Percentiles rank a stretch among this genome's conserved stretches.
Conservation (phyloP, 2,888 invertebrate genomes). For the Acanthosoma haemorrhoidale region DNA sequence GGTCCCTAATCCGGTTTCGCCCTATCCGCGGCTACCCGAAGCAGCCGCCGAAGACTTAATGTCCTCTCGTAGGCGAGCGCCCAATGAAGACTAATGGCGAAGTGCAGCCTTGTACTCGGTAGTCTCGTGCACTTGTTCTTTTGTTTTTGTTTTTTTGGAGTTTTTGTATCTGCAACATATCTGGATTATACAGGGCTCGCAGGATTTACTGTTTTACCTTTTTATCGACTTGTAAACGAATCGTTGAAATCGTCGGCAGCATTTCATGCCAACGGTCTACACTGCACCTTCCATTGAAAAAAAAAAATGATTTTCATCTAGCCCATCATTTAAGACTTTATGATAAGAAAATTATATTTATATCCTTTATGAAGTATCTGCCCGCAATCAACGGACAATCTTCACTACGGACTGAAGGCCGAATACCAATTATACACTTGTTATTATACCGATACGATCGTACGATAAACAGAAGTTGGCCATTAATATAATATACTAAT, state of each 20-base stretch:
- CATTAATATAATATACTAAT: background rate
- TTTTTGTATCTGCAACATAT: background rate
- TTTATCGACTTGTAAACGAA: background rate
- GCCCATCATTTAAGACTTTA: background rate
- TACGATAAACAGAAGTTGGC: background rate
- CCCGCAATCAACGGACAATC: background rate
- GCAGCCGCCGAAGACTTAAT: background rate
- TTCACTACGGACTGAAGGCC: too few relatives aligned
- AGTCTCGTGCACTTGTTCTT: background rate
- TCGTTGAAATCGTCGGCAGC: background rate
- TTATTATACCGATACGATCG: background rate
- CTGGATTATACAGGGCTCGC: background rate
- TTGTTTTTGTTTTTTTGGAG: background rate
- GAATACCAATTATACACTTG: background rate
- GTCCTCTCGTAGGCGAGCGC: background rate
- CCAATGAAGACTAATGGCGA: slow-evolving; percentile 1
- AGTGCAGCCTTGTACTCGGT: background rate
- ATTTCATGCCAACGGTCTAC: background rate
- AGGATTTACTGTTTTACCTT: background rate
- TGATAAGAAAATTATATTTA: background rate
- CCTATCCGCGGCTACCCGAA: background rate
- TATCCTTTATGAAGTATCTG: background rate
- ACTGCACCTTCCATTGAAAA: too few relatives aligned
- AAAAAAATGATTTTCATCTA: too few relatives aligned
- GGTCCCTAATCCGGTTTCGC: slow-evolving; percentile 14